Conservation (phyloP, 2,113 vertebrate species). For the Corythaixoides concolor region DNA sequence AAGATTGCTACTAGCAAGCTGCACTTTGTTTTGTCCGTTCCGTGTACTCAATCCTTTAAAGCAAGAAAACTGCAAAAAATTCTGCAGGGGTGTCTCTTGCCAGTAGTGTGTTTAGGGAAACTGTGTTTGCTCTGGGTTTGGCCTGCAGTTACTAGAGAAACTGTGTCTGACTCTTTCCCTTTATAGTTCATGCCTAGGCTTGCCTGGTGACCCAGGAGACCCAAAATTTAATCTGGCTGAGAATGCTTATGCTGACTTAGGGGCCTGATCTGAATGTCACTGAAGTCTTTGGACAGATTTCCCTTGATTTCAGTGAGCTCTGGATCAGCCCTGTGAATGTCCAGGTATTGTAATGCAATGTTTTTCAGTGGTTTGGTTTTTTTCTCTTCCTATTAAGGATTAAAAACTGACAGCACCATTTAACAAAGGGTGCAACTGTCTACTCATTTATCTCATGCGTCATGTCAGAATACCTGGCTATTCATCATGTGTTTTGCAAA, state of each 20-base stretch:
- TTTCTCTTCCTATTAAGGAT: not conserved
- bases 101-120: not conserved
- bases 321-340: not conserved
- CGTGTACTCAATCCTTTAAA: not conserved
- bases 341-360: not conserved
- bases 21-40: not conserved
- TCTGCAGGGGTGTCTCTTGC: not conserved
- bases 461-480: not conserved
- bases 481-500: not conserved
- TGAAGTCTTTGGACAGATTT: not conserved
- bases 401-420: not conserved
- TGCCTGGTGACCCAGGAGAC: constrained; percentile 76
- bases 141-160: constrained; percentile 83
- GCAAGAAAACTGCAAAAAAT: not conserved
- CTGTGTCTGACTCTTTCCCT: constrained; percentile 45
- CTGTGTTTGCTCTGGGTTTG: constrained; percentile 50
- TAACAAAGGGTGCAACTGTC: not conserved
- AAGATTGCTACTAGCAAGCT: not conserved
- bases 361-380: not conserved
- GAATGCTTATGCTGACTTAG: constrained; percentile 68
- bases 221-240: constrained; percentile 73
- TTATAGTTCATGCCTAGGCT: constrained; percentile 76
- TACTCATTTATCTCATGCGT: not conserved
- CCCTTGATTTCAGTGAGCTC: not conserved
- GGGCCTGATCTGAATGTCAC: not conserved